Evolutionary conservation across 2,113 vertebrate genomes (phyloP), one percentile per base, ranked within the genome.

Genomic region (Tenebrosternarchus preto): DNA sequence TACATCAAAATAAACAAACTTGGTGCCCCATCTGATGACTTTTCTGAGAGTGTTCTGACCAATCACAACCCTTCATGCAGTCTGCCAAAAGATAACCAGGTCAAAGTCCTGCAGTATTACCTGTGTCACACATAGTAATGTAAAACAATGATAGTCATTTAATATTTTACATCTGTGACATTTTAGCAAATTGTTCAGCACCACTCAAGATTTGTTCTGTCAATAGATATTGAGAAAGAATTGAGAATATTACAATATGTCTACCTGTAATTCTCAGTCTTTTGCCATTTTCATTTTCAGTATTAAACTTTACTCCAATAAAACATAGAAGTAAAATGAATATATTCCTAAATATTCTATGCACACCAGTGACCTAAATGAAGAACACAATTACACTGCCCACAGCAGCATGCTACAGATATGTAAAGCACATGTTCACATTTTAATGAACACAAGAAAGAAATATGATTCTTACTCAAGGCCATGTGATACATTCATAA

Each of bases 401-500:
- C 25, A 19, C 43, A 53, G 16, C 39, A 43, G 39, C 36, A 69
- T 19, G 39, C 22, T 72, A 5, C 25, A 56, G 50, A 72, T 29
- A 29, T 59, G 56, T n/a, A 22, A 43, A 25, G 31, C 6, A 68
- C n/a, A 68, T 71, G 68, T 6, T 71, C 9, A 71, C 22, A 69
- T 69, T 36, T 33, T 55, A 11, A 20, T 33, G 19, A 11, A 31
- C 50, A 15, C 24, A 72, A 24, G 17, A 55, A 72, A 24, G 9
- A 11, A 77, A 24, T n/a, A 57, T 25, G 55, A 57, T 19, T 77
- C 43, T 46, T 43, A 56, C 55, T 36, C 70, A 36, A 64, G 43
- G 69, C 27, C 46, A 56, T 73, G 77, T 80, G 60, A 46, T 53
- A 33, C 70, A 67, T 73, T 64, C 33, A 66, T 67, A 75, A 75